Conservation (phyloP, 2,113 vertebrate genomes). For the Columbina picui region DNA sequence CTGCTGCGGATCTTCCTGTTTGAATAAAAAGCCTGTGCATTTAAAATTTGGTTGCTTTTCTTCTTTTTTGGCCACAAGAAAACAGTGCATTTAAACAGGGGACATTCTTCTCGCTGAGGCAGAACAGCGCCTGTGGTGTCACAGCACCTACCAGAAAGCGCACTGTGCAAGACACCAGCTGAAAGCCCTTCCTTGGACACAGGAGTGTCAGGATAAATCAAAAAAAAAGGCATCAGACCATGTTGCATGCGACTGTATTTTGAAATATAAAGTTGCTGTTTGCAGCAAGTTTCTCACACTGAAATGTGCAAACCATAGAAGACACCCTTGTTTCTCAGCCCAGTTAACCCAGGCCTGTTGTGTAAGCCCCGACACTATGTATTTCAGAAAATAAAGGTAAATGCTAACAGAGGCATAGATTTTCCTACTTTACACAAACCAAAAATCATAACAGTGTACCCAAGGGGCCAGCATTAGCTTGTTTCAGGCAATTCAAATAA, state of each 20-base stretch:
- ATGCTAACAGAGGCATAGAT: neutral
- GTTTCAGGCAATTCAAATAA: neutral
- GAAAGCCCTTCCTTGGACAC: neutral
- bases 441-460: neutral
- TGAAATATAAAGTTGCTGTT: neutral
- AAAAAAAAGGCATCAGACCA: neutral
- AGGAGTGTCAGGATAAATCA: neutral
- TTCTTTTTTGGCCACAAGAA: neutral
- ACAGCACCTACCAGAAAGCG: fast-evolving
- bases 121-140: neutral
- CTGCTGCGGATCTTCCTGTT: neutral
- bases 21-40: neutral
- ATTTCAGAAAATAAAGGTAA: neutral
- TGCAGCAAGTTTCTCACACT: neutral
- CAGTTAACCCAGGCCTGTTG: neutral
- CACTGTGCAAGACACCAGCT: neutral
- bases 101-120: neutral
- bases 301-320: neutral
- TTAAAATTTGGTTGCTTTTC: neutral
- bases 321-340: neutral
- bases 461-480: neutral
- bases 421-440: neutral
- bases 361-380: fast-evolving
- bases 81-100: neutral
- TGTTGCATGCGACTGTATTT: neutral